Conservation (phyloP, 1,140 invertebrate genomes). For the Platorchestia sp. region DNA sequence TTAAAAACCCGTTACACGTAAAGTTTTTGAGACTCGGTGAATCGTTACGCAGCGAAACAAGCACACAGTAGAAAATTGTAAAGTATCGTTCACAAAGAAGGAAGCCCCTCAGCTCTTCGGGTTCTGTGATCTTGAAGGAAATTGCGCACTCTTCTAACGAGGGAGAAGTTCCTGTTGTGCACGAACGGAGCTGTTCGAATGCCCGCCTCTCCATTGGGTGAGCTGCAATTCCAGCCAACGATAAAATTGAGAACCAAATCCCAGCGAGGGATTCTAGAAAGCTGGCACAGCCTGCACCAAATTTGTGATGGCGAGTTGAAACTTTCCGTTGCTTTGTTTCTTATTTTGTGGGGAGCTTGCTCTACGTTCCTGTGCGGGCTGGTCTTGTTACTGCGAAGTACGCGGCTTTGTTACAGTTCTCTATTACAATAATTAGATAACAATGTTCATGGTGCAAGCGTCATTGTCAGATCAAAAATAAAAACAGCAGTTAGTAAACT, state of each 20-base stretch:
- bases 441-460: background rate
- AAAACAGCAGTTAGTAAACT: background rate
- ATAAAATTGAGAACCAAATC: constrained; percentile 53
- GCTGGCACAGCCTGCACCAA: background rate
- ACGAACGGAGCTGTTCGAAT: background rate
- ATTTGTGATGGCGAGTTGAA: constrained; percentile 4
- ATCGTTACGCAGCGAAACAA: background rate
- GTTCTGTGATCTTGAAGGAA: background rate
- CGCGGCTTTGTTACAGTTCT: background rate
- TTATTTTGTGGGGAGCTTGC: background rate
- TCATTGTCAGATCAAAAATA: background rate
- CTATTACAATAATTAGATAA: background rate
- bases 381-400: background rate
- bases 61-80: background rate
- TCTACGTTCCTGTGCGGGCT: background rate
- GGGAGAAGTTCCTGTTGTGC: background rate
- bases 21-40: background rate
- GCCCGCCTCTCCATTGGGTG: constrained; percentile 19
- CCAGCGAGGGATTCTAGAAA: constrained; percentile 38
- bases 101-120: background rate
- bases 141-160: background rate
- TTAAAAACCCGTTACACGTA: background rate
- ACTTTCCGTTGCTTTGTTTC: background rate
- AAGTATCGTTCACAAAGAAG: background rate
- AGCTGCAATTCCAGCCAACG: constrained; percentile 18